phyloP scores from a whole-genome alignment of 2,888 invertebrate species.

The Drosophila mimica region DNA sequence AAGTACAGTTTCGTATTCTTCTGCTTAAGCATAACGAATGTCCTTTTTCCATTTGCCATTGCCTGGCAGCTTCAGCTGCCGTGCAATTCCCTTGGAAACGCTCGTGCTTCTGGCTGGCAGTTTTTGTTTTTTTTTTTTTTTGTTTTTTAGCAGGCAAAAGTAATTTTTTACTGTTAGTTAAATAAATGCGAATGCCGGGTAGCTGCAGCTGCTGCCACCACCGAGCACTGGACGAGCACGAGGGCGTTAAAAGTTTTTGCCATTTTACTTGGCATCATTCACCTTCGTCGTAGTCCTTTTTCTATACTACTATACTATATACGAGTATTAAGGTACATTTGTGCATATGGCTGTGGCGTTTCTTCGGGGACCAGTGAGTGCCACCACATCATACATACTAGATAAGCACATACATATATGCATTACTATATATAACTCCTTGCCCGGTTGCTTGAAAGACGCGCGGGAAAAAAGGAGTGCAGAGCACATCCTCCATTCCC shows the following conservation, averaged over 20 bases:
- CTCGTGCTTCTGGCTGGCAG: slow-evolving; percentile 23
- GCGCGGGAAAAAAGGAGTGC: slow-evolving; percentile 38
- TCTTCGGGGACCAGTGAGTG: slow-evolving; percentile 74
- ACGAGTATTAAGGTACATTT: slow-evolving; percentile 12
- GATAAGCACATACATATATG: slow-evolving; percentile 20
- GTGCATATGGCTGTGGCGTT: slow-evolving; percentile 41
- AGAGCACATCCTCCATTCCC: slow-evolving; percentile 13
- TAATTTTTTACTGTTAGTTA: slow-evolving; percentile 80
- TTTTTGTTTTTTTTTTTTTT: not conserved
- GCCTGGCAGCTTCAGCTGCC: slow-evolving; percentile 33
- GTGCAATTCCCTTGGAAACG: slow-evolving; percentile 65
- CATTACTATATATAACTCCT: slow-evolving; percentile 45
- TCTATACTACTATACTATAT: slow-evolving; percentile 11
- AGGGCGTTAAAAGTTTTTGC: slow-evolving; percentile 76
- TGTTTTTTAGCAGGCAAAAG: slow-evolving; percentile 64
- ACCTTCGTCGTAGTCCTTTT: slow-evolving; percentile 43
- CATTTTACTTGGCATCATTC: slow-evolving; percentile 62
- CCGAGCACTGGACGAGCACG: slow-evolving; percentile 62
- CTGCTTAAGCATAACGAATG: slow-evolving; percentile 83
- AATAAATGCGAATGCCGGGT: slow-evolving; percentile 72
- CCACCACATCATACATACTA: slow-evolving; percentile 38
- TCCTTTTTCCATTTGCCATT: slow-evolving; percentile 67
- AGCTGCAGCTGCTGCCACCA: slow-evolving; percentile 44
- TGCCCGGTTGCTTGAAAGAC: slow-evolving; percentile 75
- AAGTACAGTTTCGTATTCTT: slow-evolving; percentile 82